Conservation (phyloP, 2,888 invertebrate genomes). For the Polia nebulosa region DNA sequence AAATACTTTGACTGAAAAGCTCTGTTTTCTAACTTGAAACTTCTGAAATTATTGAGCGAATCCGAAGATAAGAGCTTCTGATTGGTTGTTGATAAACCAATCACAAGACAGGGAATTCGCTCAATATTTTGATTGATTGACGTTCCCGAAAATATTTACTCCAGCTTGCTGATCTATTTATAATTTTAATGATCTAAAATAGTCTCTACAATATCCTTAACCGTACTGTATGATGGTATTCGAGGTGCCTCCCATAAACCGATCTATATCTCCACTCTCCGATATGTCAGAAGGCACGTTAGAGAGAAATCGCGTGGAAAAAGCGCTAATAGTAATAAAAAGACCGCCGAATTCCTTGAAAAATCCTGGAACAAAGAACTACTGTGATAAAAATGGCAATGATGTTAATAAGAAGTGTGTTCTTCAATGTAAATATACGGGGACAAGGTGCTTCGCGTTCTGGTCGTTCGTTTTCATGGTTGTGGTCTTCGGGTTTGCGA, state of each 20-base stretch:
- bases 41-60: slow-evolving; percentile 44
- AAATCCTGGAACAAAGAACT: slow-evolving; percentile 77
- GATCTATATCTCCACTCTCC: slow-evolving; percentile 82
- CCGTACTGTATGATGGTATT: slow-evolving; percentile 74
- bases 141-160: slow-evolving; percentile 58
- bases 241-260: slow-evolving; percentile 72
- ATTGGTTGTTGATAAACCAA: slow-evolving; percentile 77
- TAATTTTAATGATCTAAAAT: slow-evolving; percentile 75
- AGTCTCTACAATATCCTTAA: too few relatives aligned
- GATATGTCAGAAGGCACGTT: slow-evolving; percentile 86
- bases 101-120: slow-evolving; percentile 72
- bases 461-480: slow-evolving; percentile 95
- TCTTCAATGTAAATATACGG: slow-evolving; percentile 74
- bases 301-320: slow-evolving; percentile 84
- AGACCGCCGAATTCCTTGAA: slow-evolving; percentile 80
- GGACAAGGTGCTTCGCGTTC: slow-evolving; percentile 93
- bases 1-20: slow-evolving; percentile 21
- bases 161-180: slow-evolving; percentile 77
- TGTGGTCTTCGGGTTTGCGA: slow-evolving; percentile 94
- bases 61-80: neutral
- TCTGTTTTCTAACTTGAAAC: neutral
- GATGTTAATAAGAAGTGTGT: slow-evolving; percentile 78
- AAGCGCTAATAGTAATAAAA: slow-evolving; percentile 81
- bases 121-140: slow-evolving; percentile 85
- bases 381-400: slow-evolving; percentile 87